These are phyloP conservation scores for Sus scrofa DNA, from an alignment of 2,113 vertebrate species.

Conservation along the genomic window T2T-Sscrofa CM000812.6:181049001-181049500, in stretches of 20 bases:
- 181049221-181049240: not conserved
- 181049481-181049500: not conserved
- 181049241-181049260: not conserved
- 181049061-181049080: too few relatives aligned
- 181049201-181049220: not conserved
- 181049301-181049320: not conserved
- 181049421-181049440: not conserved
- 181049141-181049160: not conserved
- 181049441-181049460: not conserved
- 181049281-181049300: not conserved
- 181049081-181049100: not conserved
- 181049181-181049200: not conserved
- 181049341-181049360: not conserved
- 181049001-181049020: too few relatives aligned
- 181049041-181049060: too few relatives aligned
- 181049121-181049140: not conserved
- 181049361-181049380: not conserved
- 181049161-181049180: not conserved
- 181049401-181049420: not conserved
- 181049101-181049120: not conserved
- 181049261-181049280: not conserved
- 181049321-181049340: not conserved
- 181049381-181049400: not conserved
- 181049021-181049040: too few relatives aligned
- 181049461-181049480: not conserved